phyloP scores from a whole-genome alignment of 2,888 invertebrate genomes.

The Agrotis ipsilon region DNA sequence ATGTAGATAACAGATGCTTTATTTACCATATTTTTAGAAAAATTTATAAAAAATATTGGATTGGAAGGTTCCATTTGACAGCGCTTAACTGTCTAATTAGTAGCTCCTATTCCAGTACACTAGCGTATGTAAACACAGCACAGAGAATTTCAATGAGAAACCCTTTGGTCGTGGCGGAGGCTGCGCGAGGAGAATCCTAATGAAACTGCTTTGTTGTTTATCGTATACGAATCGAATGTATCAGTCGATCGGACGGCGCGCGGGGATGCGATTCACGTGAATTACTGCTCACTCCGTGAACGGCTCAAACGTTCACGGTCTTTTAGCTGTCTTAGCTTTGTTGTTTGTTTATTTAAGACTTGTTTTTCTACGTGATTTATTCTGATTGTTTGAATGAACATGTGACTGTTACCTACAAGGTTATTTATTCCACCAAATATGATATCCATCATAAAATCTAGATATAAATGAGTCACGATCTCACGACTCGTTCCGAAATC shows the following conservation, averaged over 20 bases:
- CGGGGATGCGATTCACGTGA: slow-evolving; percentile 56
- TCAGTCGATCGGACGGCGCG: slow-evolving; percentile 50
- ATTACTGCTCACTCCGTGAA: slow-evolving; percentile 51
- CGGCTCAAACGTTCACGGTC: slow-evolving; percentile 31
- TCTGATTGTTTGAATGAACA: slow-evolving; percentile 4
- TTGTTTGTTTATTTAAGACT: not conserved
- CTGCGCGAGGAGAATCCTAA: slow-evolving; percentile 70
- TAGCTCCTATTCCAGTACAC: slow-evolving; percentile 27
- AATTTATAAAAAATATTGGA: not conserved
- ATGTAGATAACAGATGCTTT: no score
- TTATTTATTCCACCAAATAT: slow-evolving; percentile 4
- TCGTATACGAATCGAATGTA: slow-evolving; percentile 61
- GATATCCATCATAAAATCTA: not conserved
- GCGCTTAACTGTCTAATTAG: slow-evolving; percentile 22
- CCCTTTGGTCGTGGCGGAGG: slow-evolving; percentile 53
- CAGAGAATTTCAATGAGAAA: slow-evolving; percentile 61
- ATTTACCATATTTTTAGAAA: no score
- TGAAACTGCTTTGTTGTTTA: slow-evolving; percentile 74
- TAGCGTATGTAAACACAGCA: slow-evolving; percentile 50
- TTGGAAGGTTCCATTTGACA: not conserved
- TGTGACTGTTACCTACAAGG: slow-evolving; percentile 4
- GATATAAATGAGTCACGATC: slow-evolving; percentile 31
- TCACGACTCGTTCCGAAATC: slow-evolving; percentile 31
- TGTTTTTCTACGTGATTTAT: not conserved
- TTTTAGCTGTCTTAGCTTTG: slow-evolving; percentile 20